Evolutionary conservation across 2,113 vertebrate genomes (phyloP).

Genomic region (Pogona vitticeps): DNA sequence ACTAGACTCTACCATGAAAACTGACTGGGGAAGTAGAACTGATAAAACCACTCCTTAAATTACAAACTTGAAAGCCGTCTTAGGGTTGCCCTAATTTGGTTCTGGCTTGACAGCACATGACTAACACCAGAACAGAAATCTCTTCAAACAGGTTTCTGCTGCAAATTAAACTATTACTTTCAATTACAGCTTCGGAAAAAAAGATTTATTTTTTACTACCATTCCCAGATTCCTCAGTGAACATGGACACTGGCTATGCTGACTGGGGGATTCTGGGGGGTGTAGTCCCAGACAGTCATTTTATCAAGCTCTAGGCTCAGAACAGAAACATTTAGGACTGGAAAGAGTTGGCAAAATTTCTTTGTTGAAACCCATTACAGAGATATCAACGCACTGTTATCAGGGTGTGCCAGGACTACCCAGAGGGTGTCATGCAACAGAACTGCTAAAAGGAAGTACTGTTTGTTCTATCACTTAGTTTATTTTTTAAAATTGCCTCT

Average conservation of each 20-base stretch:
- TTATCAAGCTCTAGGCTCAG: too few species aligned
- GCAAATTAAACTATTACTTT: background rate
- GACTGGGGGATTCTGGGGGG: too few species aligned
- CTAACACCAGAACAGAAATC: background rate
- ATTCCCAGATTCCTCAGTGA: too few species aligned
- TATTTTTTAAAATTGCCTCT: background rate
- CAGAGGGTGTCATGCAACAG: background rate
- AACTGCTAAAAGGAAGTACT: background rate
- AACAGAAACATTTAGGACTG: background rate
- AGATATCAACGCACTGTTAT: background rate
- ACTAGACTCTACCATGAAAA: too few species aligned
- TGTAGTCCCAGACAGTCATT: too few species aligned
- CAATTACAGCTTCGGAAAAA: conserved; percentile 1
- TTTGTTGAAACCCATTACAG: background rate
- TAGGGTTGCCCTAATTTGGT: too few species aligned
- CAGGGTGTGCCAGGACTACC: background rate
- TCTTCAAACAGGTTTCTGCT: conserved; percentile 24
- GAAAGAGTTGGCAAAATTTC: background rate
- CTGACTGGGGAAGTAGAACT: too few species aligned
- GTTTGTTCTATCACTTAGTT: background rate
- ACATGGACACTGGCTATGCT: too few species aligned
- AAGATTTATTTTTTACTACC: too few species aligned
- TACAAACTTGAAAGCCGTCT: too few species aligned
- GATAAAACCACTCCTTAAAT: too few species aligned
- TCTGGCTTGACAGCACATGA: too few species aligned